A percentile compares a stretch with the other conserved stretches of the same genome.
These are phyloP conservation scores for Poeciliopsis presidionis DNA, from an alignment of 2,797 vertebrate genomes.

Conservation along the genomic window DNA sequence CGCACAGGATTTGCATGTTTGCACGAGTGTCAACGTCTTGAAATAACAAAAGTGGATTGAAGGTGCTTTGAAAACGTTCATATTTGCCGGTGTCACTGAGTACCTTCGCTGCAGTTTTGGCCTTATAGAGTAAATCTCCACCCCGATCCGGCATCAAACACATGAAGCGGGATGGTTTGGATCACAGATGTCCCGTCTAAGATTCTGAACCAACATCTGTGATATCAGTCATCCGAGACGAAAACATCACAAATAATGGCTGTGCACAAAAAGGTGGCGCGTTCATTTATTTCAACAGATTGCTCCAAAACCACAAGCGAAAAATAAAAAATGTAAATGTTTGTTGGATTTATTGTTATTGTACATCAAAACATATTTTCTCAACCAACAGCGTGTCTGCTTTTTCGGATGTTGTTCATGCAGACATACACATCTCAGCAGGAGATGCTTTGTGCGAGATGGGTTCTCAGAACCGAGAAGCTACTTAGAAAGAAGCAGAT, in stretches of 20 bases:
- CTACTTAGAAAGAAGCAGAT: neutral
- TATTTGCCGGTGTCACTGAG: slow-evolving; percentile 33
- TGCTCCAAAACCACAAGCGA: neutral
- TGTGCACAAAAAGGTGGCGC: neutral
- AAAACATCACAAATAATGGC: slow-evolving; percentile 17
- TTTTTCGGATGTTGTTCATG: neutral
- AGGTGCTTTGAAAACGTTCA: slow-evolving; percentile 10
- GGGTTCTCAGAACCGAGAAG: neutral
- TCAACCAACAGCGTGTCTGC: neutral
- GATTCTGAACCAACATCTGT: slow-evolving; percentile 50
- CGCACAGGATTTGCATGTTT: slow-evolving; percentile 10
- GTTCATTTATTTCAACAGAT: neutral
- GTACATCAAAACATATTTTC: neutral
- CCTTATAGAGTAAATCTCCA: slow-evolving; percentile 35
- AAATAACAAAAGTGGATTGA: slow-evolving; percentile 9
- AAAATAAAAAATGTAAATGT: neutral
- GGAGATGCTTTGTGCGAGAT: neutral
- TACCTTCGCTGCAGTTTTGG: slow-evolving; percentile 25
- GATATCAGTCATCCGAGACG: slow-evolving; percentile 42
- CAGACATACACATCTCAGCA: neutral
- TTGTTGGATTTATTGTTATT: neutral
- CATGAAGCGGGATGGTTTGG: slow-evolving; percentile 39
- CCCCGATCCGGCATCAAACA: slow-evolving; percentile 53
- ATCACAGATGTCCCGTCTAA: slow-evolving; percentile 54
- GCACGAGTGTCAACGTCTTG: slow-evolving; percentile 16